Evolutionary conservation across 1,140 invertebrate species (phyloP).

Genomic region (Dufourea novaeangliae): DNA sequence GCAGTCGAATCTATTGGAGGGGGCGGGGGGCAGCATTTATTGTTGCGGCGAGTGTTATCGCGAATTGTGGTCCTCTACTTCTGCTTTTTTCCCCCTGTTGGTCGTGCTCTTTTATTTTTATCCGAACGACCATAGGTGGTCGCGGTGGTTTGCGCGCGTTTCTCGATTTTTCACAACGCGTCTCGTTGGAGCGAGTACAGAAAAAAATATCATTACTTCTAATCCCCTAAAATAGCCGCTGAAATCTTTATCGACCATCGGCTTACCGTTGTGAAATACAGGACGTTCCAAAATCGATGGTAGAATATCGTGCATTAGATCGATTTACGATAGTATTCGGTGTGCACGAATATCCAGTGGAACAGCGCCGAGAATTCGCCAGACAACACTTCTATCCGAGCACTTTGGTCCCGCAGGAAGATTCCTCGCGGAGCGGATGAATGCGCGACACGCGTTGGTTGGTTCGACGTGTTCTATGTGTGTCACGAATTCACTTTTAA

Average conservation of each 20-base stretch:
- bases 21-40: slow-evolving; percentile 43
- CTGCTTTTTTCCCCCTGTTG: neutral
- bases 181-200: neutral
- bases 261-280: neutral
- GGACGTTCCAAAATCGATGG: neutral
- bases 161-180: slow-evolving; percentile 16
- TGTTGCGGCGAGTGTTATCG: slow-evolving; percentile 17
- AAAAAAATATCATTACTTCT: neutral
- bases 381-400: neutral
- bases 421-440: neutral
- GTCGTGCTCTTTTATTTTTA: neutral
- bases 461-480: neutral
- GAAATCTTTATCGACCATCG: neutral
- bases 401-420: neutral
- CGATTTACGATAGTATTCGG: neutral
- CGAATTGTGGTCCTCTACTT: neutral
- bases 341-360: slow-evolving; percentile 2
- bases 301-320: neutral
- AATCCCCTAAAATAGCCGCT: neutral
- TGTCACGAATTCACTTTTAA: slow-evolving; percentile 15
- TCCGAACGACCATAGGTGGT: neutral
- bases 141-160: neutral
- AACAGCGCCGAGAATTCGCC: neutral
- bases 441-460: neutral
- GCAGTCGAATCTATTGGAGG: slow-evolving; percentile 24